These are phyloP conservation scores for Lycodopsis pacificus DNA, from an alignment of 2,797 vertebrate genomes.

Conservation along the genomic window DNA sequence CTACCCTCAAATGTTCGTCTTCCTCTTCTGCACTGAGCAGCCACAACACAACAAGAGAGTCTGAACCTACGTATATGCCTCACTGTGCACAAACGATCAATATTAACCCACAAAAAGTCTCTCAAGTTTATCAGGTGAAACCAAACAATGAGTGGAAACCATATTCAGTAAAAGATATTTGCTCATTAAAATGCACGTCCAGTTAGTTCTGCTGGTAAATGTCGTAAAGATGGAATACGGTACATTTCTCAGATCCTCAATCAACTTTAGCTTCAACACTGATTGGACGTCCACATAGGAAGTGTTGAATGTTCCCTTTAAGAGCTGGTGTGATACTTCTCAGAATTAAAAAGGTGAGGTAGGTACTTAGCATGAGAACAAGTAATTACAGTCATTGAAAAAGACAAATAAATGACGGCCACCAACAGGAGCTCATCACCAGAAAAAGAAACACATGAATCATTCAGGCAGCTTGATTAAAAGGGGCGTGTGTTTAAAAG, in stretches of 20 bases:
- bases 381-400: background rate
- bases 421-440: background rate
- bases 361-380: background rate
- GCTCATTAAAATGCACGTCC: rapidly evolving
- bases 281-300: background rate
- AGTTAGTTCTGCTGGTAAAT: background rate
- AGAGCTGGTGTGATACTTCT: background rate
- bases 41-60: constrained; percentile 83
- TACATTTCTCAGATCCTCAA: background rate
- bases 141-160: background rate
- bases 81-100: background rate
- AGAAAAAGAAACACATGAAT: constrained; percentile 1
- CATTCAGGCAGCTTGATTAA: background rate
- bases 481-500: constrained; percentile 11
- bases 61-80: constrained; percentile 53
- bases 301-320: background rate
- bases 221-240: background rate
- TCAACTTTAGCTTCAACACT: background rate
- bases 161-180: background rate
- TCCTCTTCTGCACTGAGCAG: constrained; percentile 89
- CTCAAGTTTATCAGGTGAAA: background rate
- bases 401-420: background rate
- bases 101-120: background rate
- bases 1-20: constrained; percentile 75
- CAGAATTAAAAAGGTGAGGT: background rate